Base-by-base conservation (phyloP, 2,797 vertebrate genomes). In the Mormyrus hasselquistii region DNA sequence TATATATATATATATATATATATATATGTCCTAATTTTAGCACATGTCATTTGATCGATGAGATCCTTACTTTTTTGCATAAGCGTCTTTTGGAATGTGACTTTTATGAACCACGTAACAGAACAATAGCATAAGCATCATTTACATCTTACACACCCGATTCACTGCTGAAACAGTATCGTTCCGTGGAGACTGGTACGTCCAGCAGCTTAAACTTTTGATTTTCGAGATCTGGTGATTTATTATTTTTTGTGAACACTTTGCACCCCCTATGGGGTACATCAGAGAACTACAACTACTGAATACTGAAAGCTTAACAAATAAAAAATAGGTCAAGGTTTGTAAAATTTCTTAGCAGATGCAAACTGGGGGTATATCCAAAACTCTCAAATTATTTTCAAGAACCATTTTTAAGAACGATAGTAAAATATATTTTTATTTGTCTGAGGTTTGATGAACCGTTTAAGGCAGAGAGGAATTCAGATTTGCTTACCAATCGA, bases 401-500 rank as follows among this genome's bases (percentile, higher is more conserved):
- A 88, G 34, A n/a, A 2, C 44, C 25, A 50, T 25, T 47, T 82
- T 85, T 92, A 88, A 88, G 41, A 73, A 91, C 50, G 90, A 57
- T 86, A 93, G 89, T 49, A 87, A 89, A 90, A 93, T 90, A 91
- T 88, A 89, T 82, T 62, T 79, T 87, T 85, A 76, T 92, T 84
- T 52, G 52, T 52, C 41, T 86, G 89, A 90, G 85, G 86, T 83
- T 87, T 88, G 84, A 91, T 52, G 91, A 91, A 91, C 62, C 76
- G 2, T 14, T 53, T 94, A 94, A 94, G 93, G 93, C 94, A 94
- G 90, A 88, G 88, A 89, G 92, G 87, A 88, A 92, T 87, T 53
- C 65, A 4, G 38, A 7, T 79, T 79, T 79, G 14, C 16, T 76
- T 41, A 88, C 53, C 91, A 19, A 0, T 16, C 19, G 53, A 55